Base-by-base conservation (phyloP, 2,888 invertebrate genomes). In the Pristionchus maxplancki region DNA sequence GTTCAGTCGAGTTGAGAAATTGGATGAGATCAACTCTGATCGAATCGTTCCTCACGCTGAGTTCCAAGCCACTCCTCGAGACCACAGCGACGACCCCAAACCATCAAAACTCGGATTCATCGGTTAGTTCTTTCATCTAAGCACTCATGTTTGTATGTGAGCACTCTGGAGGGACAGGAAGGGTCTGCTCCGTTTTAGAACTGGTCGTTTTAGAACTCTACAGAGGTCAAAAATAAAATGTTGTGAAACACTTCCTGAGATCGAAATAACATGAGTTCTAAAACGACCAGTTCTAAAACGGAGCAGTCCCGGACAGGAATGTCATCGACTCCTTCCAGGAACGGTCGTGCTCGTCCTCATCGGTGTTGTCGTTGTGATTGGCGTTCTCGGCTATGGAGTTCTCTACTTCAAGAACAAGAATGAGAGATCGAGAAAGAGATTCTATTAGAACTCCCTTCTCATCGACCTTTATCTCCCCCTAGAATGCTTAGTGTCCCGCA, bases 381-480 rank as follows among this genome's bases (percentile, higher is more conserved):
- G 97, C 0, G 96, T 97, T 90, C 97, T 97, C 0, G 97, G 98
- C 5, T 96, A 98, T 88, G 98, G 97, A 48, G 97, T 98, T 90
- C 97, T 98, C 96, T 97, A 97, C 95, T 98, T 98, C 95, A 97
- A 98, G 95, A 98, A 98, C 95, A 96, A 97, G 89, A 97, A 97
- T 95, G 97, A 97, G 95, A 97, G 97, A 91, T 97, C 97, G 89
- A 96, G 97, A 93, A 98, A 98, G 95, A 96, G 98, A 93, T 97
- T 97, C 95, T 97, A 97, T 94, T 97, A 89, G 4, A 44, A 11
- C 28, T 31, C 83, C 40, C 31, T 37, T 40, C 48, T 37, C 28
- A 48, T 81, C 44, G 40, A 24, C 24, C 62, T 83, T 50, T 31
- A 24, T 15, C 37, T 24, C 31, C 28, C n/a, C 15, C 34, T 31